Evolutionary conservation across 2,797 vertebrate genomes (phyloP).

Genomic region (Brotogeris chrysoptera): DNA sequence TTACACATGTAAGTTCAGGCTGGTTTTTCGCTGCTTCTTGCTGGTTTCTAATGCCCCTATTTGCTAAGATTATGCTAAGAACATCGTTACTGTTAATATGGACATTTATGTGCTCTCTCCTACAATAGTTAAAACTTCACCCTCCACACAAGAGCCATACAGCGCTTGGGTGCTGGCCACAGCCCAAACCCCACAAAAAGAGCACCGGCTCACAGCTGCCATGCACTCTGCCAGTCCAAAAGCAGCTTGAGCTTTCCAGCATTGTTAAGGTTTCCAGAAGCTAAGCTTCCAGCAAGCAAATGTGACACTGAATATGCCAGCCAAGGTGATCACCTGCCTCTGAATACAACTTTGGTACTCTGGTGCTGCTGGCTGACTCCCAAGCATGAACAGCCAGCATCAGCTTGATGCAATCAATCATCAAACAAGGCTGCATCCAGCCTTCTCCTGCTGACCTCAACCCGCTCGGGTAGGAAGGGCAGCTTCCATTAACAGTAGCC

Average conservation of each 20-base stretch:
- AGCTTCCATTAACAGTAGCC: background rate
- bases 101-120: background rate
- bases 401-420: background rate
- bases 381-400: background rate
- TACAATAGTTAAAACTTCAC: background rate
- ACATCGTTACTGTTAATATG: background rate
- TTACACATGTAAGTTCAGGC: background rate
- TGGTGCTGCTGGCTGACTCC: background rate
- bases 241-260: background rate
- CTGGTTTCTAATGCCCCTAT: background rate
- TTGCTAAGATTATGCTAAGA: background rate
- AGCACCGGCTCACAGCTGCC: background rate
- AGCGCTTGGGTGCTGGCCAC: background rate
- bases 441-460: background rate
- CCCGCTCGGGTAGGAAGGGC: background rate
- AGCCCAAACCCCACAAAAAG: background rate
- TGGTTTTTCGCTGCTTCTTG: background rate
- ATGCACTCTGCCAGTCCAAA: accelerated
- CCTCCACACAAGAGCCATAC: background rate
- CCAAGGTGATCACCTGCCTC: background rate
- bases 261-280: background rate
- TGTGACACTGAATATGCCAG: background rate
- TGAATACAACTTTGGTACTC: background rate
- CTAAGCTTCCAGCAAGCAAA: background rate
- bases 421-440: background rate